phyloP scores from a whole-genome alignment of 2,888 invertebrate genomes.

The Hesperia comma region DNA sequence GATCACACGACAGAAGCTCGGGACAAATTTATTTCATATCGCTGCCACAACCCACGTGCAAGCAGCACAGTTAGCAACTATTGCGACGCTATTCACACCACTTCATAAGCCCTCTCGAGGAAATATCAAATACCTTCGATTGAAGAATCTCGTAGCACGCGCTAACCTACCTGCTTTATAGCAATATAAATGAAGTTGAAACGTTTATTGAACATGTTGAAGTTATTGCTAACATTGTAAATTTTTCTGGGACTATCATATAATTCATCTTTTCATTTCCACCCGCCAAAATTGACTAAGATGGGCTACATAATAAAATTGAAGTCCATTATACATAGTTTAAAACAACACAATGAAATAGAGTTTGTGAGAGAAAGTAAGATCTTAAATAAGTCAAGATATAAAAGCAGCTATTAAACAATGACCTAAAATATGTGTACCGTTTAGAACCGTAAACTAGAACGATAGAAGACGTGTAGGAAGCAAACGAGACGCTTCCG shows the following conservation, averaged over 20 bases:
- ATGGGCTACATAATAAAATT: no score
- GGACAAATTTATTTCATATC: slow-evolving; percentile 10
- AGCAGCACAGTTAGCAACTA: slow-evolving; percentile 4
- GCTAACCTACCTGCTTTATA: neutral
- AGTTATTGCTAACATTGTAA: neutral
- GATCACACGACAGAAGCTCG: neutral
- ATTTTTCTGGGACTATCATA: neutral
- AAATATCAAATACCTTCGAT: slow-evolving; percentile 25
- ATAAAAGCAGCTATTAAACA: neutral
- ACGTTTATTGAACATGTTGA: neutral
- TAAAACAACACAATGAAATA: no score
- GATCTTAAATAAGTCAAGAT: neutral
- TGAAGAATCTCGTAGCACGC: neutral
- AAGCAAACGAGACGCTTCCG: slow-evolving; percentile 23
- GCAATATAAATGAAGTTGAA: neutral
- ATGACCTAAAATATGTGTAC: neutral
- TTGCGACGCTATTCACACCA: slow-evolving; percentile 4
- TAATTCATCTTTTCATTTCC: no score
- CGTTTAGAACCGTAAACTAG: neutral
- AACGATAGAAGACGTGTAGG: slow-evolving; percentile 2
- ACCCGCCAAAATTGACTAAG: no score
- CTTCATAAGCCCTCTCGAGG: slow-evolving; percentile 14
- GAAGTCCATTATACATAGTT: no score
- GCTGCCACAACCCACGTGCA: neutral
- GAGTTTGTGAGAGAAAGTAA: no score